Evolutionary conservation across 2,113 vertebrate species (phyloP), one percentile per base, ranked within the genome.

Genomic region (Phainopepla nitens): DNA sequence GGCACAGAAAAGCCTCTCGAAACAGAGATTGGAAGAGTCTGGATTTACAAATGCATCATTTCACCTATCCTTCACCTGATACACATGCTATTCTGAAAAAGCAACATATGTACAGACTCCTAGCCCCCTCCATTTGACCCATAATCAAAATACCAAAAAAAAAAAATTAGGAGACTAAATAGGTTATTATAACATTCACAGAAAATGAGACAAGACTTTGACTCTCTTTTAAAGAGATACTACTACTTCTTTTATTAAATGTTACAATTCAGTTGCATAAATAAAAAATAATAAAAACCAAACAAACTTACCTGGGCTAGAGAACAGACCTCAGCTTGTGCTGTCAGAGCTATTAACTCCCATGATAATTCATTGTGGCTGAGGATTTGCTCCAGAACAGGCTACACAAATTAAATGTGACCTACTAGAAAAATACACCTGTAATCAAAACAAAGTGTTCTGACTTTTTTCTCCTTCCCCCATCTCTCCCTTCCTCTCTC

Each of bases 371-470:
- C 47, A 39, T 64, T 47, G 71, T 66, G 41, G 39, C 27, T 78
- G 45, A 87, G 50, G 11, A 82, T 82, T 49, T 96, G 58, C 78
- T 91, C 57, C 75, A 80, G 56, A 93, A 85, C 13, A 72, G 13
- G 6, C 35, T 83, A 89, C 33, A 61, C 61, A 80, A 79, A 90
- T 75, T 58, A 82, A 87, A 77, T 15, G 18, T 41, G 27, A 66
- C 5, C 24, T 81, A 56, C 56, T 51, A 85, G 68, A 93, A 96
- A 87, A 94, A 87, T 31, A 56, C 60, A 95, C 91, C 89, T 96
- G 70, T 78, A 79, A 76, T 82, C 57, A 86, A 93, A 80, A 94
- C 54, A 70, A 81, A 69, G 33, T 44, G 54, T 79, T 62, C 62
- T 58, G 18, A 77, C 35, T 44, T 79, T 41, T 56, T 76, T 60